Evolutionary conservation across 2,888 invertebrate genomes (phyloP).

Genomic region (Andrena camellia): DNA sequence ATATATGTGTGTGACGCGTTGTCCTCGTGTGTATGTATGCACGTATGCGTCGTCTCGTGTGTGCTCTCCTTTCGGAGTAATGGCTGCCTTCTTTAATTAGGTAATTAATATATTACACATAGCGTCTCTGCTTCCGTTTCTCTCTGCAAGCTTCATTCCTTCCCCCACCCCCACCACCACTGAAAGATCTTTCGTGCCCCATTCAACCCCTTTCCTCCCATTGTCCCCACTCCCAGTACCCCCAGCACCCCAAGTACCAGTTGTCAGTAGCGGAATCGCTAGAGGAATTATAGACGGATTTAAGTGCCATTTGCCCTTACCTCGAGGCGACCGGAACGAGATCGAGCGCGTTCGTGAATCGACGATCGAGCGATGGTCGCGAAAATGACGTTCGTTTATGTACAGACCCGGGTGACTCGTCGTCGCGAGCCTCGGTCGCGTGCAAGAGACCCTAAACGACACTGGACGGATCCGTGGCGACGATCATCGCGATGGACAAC

Average conservation of each 20-base stretch:
- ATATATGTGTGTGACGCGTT: constrained; percentile 35
- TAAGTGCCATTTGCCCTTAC: constrained; percentile 76
- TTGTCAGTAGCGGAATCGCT: constrained; percentile 66
- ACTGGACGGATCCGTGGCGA: neutral
- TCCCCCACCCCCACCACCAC: constrained; percentile 10
- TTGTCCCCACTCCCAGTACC: constrained; percentile 10
- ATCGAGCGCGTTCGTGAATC: constrained; percentile 53
- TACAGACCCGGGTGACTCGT: constrained; percentile 28
- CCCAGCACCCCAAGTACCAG: constrained; percentile 16
- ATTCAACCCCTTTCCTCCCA: constrained; percentile 14
- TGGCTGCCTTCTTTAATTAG: constrained; percentile 81
- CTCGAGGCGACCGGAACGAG: constrained; percentile 59
- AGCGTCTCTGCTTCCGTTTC: constrained; percentile 73
- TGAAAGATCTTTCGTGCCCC: constrained; percentile 11
- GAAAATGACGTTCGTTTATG: constrained; percentile 40
- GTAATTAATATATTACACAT: constrained; percentile 83
- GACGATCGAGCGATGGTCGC: constrained; percentile 38
- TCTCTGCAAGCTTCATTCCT: constrained; percentile 45
- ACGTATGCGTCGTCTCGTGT: constrained; percentile 52
- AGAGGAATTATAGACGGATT: constrained; percentile 75
- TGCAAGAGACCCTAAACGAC: neutral
- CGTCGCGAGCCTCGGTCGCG: constrained; percentile 39
- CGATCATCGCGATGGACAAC: neutral
- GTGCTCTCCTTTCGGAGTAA: constrained; percentile 76
- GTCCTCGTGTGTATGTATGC: constrained; percentile 28